Base-by-base conservation (phyloP, 1,140 invertebrate genomes). In the Listronotus oregonensis region DNA sequence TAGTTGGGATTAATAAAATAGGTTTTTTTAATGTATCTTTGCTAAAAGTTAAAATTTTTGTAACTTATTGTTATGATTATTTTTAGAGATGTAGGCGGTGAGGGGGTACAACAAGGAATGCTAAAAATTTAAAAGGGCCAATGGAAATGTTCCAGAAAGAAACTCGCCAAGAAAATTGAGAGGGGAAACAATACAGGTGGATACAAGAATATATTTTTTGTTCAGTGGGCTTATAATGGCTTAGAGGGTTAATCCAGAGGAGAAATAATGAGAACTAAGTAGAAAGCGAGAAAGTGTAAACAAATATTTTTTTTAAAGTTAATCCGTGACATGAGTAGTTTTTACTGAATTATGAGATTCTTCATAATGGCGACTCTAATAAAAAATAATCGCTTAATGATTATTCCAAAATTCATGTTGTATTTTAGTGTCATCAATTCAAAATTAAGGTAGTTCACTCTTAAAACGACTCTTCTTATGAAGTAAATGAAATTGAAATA, bases 71-170 rank as follows among this genome's bases (percentile, higher is more conserved):
- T 40, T 12, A 40, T 40, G 3, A 14, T 14, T 10, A 40, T 21
- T 64, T 39, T 34, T 47, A 66, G 64, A 56, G 56, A 61, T 55
- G 59, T 70, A 27, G 61, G 69, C 81, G 84, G 90, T 54, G 97
- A 99, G 82, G 98, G 97, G 43, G 97, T 99, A 0, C 98, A 99
- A 78, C 97, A 98, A 78, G 95, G 97, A 68, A 96, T 99, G 91
- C 81, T 99, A 11, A 98, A 99, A 84, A 96, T 99, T 82, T 99
- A 10, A 98, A 99, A 82, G 98, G 98, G 31, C 97, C 97, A 0
- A 86, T 98, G 44, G 96, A 5, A 99, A 97, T 80, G 96, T 99
- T 15, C 97, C 97, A 11, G 96, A 98, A 79, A 86, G 93, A 58
- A 96, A 96, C 82, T 94, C 92, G 18, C 90, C 90, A 9, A 83